A percentile compares a stretch with the other conserved stretches of the same genome.
Evolutionary conservation across 2,113 vertebrate genomes (phyloP).

Genomic region (Aviceda subcristata): DNA sequence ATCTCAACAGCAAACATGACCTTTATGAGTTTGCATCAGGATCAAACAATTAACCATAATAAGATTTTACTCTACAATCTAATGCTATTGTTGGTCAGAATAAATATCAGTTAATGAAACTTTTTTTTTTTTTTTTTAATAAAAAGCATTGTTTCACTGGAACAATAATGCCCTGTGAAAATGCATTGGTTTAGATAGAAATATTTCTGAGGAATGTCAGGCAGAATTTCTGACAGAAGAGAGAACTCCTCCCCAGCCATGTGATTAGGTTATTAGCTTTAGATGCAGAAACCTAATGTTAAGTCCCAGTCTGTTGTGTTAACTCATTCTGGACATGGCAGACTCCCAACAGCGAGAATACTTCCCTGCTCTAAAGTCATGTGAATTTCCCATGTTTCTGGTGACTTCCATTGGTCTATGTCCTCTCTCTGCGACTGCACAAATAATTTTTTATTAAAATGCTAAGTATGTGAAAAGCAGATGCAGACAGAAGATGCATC

Average conservation of each 20-base stretch:
- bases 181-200: neutral
- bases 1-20: slow-evolving; percentile 49
- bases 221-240: neutral
- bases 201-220: neutral
- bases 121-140: neutral
- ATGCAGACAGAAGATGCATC: neutral
- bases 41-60: slow-evolving; percentile 39
- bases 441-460: neutral
- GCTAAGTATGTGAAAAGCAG: neutral
- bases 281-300: neutral
- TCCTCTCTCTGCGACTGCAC: neutral
- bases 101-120: neutral
- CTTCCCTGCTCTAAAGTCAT: neutral
- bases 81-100: neutral
- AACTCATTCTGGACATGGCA: neutral
- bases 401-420: neutral
- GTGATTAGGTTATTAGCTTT: neutral
- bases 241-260: neutral
- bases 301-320: neutral
- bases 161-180: neutral
- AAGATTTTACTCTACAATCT: slow-evolving; percentile 2
- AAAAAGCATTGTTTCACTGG: neutral
- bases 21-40: slow-evolving; percentile 45
- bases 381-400: neutral
- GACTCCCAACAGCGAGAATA: neutral